Percentiles rank a stretch among this genome's conserved stretches.
Conservation (phyloP, 2,888 invertebrate genomes). For the Chalcis sispes region DNA sequence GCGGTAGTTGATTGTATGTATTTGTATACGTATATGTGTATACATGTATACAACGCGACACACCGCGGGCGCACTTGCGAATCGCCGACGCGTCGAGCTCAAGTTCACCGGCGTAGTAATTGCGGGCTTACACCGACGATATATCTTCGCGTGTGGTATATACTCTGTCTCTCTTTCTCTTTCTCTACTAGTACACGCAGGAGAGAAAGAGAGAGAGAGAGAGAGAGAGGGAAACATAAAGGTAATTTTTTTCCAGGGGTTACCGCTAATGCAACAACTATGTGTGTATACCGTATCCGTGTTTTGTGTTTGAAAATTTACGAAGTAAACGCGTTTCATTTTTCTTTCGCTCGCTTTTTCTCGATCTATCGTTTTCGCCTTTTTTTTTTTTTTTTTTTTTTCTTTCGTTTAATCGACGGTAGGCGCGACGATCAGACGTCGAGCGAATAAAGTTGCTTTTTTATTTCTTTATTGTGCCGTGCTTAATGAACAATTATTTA, state of each 20-base stretch:
- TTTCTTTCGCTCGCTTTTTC: too few species aligned
- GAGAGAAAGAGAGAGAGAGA: too few species aligned
- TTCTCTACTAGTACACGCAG: too few species aligned
- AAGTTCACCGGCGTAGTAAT: constrained; percentile 27
- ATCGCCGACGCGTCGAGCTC: constrained; percentile 18
- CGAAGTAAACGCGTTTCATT: constrained; percentile 14
- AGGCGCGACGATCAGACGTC: background rate
- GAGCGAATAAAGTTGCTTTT: constrained; percentile 4
- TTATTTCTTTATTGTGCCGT: background rate
- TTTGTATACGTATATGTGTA: background rate
- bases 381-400: background rate
- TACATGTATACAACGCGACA: too few species aligned
- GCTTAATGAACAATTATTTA: constrained; percentile 37
- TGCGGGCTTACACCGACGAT: background rate
- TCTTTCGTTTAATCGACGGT: background rate
- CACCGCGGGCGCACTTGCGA: constrained; percentile 1
- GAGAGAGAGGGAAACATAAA: background rate
- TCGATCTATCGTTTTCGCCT: too few species aligned
- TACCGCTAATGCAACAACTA: background rate
- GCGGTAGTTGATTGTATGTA: background rate
- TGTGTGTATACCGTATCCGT: background rate
- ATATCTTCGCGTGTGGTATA: background rate
- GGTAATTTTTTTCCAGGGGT: constrained; percentile 6
- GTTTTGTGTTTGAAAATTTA: constrained; percentile 28
- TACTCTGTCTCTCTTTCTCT: constrained; percentile 13